phyloP scores from a whole-genome alignment of 2,113 vertebrate genomes.

The Zosterops pallidus region DNA sequence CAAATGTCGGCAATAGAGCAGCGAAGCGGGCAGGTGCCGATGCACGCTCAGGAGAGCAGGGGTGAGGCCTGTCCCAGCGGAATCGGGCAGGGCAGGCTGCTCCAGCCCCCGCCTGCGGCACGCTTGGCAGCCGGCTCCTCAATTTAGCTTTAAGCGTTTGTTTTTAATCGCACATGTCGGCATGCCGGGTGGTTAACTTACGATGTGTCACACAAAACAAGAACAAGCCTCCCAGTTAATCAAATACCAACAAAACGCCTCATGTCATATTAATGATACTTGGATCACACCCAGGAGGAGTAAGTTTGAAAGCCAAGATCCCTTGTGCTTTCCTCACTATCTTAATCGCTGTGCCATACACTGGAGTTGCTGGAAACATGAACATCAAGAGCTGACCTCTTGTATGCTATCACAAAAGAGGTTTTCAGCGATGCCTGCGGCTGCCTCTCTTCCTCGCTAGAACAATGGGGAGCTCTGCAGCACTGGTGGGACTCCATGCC shows the following conservation, averaged over 20 bases:
- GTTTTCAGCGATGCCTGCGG: background rate
- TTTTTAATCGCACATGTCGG: constrained; percentile 43
- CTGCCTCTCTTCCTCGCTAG: background rate
- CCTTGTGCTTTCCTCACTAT: background rate
- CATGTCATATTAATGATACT: constrained; percentile 27
- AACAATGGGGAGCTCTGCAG: background rate
- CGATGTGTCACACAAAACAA: constrained; percentile 26
- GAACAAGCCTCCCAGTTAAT: constrained; percentile 44
- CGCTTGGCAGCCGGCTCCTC: background rate
- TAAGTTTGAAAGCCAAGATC: constrained; percentile 18
- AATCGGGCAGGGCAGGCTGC: background rate
- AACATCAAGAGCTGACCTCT: background rate
- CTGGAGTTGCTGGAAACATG: background rate
- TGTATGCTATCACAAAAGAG: background rate
- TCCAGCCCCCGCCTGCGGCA: background rate
- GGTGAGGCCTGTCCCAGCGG: rapidly evolving
- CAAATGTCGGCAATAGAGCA: rapidly evolving
- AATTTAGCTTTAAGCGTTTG: background rate
- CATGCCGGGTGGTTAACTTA: constrained; percentile 34
- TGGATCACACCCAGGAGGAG: background rate
- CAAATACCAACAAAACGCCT: constrained; percentile 37
- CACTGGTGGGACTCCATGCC: background rate
- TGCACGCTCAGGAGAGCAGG: background rate
- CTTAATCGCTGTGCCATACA: background rate
- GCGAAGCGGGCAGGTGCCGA: background rate